Base-by-base conservation (phyloP, 2,113 vertebrate species). In the Campylorhamphus procurvoides region DNA sequence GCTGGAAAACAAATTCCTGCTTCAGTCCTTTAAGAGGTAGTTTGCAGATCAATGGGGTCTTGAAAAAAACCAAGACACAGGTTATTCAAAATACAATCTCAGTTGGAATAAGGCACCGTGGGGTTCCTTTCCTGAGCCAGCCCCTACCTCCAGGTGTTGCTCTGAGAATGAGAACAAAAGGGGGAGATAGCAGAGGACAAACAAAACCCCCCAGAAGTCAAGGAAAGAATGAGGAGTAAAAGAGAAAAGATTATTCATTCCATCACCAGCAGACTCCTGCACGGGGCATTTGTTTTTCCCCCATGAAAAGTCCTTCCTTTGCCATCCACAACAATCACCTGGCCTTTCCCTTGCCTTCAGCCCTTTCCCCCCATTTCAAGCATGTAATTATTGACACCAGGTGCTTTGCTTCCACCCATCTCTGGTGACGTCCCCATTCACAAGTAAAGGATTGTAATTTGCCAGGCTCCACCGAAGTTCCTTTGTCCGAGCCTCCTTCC, bases 311-410 rank as follows among this genome's bases (percentile, higher is more conserved):
- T 81, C 63, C 40, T 75, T 85, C 67, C 63, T 67, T 63, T 67
- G 46, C 87, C 58, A 76, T 46, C 92, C 90, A 62, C 86, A 91
- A 52, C 82, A 84, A 93, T 53, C 90, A 94, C 86, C 87, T 93
- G 90, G 74, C 62, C 71, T 87, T 94, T 85, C 31, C 46, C 74
- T 82, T 59, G 83, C 91, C 91, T 73, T 82, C 84, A 56, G 49
- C 91, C 90, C 81, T 91, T 85, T 80, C 4, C 58, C 74, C 72
- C 44, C 9, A 2, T 73, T 67, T 37, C 87, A 69, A 95, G 92
- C 87, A 83, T 53, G 53, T 93, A 97, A 98, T 98, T 98, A 97
- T 40, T 42, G 86, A 68, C 97, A 55, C 97, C 97, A 98, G 98
- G 98, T 98, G 98, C 92, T 27, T 59, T 18, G 56, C 92, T 93